These are phyloP conservation scores for Muntiacus muntjak DNA, from an alignment of 2,113 vertebrate genomes.

Conservation along the genomic window DNA sequence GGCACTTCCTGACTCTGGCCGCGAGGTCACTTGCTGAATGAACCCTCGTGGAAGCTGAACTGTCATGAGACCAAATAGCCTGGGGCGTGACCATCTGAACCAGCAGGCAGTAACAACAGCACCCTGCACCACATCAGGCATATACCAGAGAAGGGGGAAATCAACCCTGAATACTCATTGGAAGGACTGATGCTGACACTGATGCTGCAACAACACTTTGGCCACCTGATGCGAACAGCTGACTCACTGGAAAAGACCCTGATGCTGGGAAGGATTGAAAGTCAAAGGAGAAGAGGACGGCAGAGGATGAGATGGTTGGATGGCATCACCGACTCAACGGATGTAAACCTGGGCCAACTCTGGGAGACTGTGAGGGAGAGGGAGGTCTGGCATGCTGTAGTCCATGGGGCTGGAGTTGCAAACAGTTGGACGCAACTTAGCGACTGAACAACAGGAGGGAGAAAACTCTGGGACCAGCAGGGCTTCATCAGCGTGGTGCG, in stretches of 20 bases:
- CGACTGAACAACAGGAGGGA: background rate
- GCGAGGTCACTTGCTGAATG: too few species aligned
- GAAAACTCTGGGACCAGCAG: background rate
- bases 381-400: background rate
- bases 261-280: background rate
- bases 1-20: background rate
- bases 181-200: background rate
- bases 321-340: background rate
- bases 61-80: background rate
- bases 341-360: background rate
- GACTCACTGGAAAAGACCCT: background rate
- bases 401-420: background rate
- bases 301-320: background rate
- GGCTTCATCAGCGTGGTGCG: background rate
- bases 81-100: fast-evolving
- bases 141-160: fast-evolving
- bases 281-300: background rate
- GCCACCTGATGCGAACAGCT: background rate
- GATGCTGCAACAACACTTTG: background rate
- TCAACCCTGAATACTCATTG: background rate
- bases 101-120: background rate
- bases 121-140: fast-evolving
- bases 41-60: background rate
- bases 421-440: background rate
- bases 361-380: background rate